Conservation (phyloP, 2,888 invertebrate genomes). For the Amphiduros pacificus region DNA sequence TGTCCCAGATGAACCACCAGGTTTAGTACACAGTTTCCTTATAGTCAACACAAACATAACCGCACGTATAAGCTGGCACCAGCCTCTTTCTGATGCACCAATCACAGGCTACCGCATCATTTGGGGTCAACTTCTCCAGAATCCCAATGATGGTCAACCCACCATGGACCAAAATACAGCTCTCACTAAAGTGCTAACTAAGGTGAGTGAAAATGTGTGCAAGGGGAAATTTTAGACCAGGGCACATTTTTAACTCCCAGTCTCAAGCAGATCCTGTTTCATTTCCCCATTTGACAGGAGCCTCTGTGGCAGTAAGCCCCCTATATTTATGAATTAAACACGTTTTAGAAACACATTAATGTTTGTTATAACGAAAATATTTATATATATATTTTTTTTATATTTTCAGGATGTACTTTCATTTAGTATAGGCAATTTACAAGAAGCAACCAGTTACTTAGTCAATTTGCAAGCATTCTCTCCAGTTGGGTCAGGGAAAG, state of each 20-base stretch:
- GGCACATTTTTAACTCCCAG: no score
- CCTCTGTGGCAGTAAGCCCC: no score
- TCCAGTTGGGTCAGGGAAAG: conserved; percentile 9
- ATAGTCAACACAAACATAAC: conserved; percentile 30
- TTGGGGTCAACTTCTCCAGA: conserved; percentile 28
- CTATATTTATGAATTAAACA: no score
- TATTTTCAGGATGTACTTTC: conserved; percentile 8
- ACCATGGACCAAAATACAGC: conserved; percentile 21
- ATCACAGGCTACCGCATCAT: conserved; percentile 29
- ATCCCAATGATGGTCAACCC: neutral
- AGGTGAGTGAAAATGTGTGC: conserved; percentile 7
- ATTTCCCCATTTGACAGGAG: no score
- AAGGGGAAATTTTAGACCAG: no score
- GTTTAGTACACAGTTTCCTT: conserved; percentile 30
- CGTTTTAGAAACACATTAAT: no score
- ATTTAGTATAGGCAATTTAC: conserved; percentile 9
- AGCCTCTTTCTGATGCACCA: conserved; percentile 27
- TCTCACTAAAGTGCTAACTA: conserved; percentile 30
- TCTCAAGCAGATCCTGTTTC: no score
- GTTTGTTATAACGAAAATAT: no score
- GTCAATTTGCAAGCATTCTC: conserved; percentile 15
- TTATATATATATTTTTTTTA: neutral
- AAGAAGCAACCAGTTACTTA: conserved; percentile 14
- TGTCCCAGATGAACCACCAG: conserved; percentile 25
- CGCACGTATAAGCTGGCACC: conserved; percentile 30